Evolutionary conservation across 2,113 vertebrate genomes (phyloP).

Genomic region (Dryoscopus gambensis): DNA sequence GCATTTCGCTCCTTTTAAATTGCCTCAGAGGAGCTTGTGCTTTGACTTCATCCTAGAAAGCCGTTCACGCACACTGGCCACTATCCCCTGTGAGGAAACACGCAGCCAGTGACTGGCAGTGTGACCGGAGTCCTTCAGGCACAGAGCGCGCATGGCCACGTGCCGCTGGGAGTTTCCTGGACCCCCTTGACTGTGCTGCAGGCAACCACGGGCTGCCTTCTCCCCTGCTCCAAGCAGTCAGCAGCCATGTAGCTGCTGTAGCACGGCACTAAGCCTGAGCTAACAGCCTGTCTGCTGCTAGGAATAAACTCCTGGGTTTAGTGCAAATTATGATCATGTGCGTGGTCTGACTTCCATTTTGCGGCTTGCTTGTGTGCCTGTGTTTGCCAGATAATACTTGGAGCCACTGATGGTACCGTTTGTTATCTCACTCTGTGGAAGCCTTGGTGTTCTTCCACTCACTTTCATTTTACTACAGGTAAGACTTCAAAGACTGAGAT

Average conservation of each 20-base stretch:
- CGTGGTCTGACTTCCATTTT: not conserved
- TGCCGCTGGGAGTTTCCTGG: rapidly evolving
- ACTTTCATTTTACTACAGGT: not conserved
- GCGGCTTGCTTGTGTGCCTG: not conserved
- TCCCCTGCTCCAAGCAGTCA: not conserved
- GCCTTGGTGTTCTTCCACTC: not conserved
- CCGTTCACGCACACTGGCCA: not conserved
- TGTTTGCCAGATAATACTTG: not conserved
- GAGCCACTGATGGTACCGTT: not conserved
- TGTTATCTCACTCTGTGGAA: not conserved
- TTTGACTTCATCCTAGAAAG: not conserved
- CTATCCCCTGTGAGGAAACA: rapidly evolving
- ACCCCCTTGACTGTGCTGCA: not conserved
- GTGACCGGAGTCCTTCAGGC: not conserved
- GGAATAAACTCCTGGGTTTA: not conserved
- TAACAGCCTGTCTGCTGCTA: not conserved
- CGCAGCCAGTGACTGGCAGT: rapidly evolving
- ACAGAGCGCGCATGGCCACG: rapidly evolving
- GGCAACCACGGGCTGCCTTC: not conserved
- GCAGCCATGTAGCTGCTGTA: rapidly evolving
- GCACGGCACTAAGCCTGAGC: not conserved
- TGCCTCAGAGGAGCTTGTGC: not conserved
- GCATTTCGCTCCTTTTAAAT: not conserved
- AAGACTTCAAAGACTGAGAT: not conserved
- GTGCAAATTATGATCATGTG: not conserved